Evolutionary conservation across 1,140 invertebrate species (phyloP), one percentile per base, ranked within the genome.

Genomic region (Drosophila gunungcola): DNA sequence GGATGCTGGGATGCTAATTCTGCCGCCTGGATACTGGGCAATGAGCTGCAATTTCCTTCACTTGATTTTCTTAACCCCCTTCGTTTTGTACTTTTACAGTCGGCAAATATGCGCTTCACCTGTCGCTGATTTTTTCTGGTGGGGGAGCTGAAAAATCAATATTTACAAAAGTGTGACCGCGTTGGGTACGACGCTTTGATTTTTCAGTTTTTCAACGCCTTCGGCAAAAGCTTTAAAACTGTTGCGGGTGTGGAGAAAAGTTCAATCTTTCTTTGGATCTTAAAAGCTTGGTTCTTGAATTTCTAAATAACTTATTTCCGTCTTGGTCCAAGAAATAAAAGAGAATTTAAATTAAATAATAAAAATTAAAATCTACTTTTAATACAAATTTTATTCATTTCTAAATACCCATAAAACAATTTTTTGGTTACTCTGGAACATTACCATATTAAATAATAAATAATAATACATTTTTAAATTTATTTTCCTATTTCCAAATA

Each of bases 61-160:
- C 1, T 9, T 41, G 4, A 21, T 25, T 9, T 67, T 42, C 4
- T 13, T 16, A 13, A 12, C 48, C 32, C 10, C 11, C 25, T 7
- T 5, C 11, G 4, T 13, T 11, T 62, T 32, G 12, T n/a, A 10
- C 5, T 27, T 12, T 46, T 46, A 5, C 11, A 16, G 32, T 36
- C 10, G 13, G 1, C 4, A 16, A 63, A 43, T 42, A 32, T 34
- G 21, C 12, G 32, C 6, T 38, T 55, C 21, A 70, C 36, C 64
- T 72, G 29, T 48, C n/a, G 51, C 43, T 34, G 38, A 43, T 41
- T 21, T 21, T 5, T 39, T 27, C 53, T 10, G 25, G 43, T 10
- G 43, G 13, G 27, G 12, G 42, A 34, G 55, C 38, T 42, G 80
- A 69, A 82, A 82, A 82, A 82, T 82, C 79, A 82, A 82, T 82